Base-by-base conservation (phyloP, 1,140 invertebrate species). In the Nymphalis io region DNA sequence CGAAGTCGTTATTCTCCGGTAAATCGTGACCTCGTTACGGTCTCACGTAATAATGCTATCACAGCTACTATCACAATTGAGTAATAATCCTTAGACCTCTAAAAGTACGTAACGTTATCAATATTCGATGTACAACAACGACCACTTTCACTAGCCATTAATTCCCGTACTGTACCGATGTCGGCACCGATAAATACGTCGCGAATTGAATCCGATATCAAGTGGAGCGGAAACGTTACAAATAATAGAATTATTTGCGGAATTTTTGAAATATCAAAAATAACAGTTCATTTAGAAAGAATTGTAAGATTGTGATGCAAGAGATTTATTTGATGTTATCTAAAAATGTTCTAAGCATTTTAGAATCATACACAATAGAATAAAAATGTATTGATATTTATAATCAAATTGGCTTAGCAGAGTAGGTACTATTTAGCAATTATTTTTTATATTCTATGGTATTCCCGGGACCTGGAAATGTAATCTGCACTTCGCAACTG, bases 171-270 rank as follows among this genome's bases (percentile, higher is more conserved):
- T 67, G 73, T 75, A 76, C 71, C 70, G 80, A 76, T 76, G 53
- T 61, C 58, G 27, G 63, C 48, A 69, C 40, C 68, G 76, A 75
- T 76, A 74, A 66, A 70, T 27, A 57, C 51, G 62, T 58, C 78
- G 80, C 79, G 76, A 69, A 72, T 76, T 81, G 78, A 81, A 83
- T 82, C 70, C 73, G 61, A 74, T 82, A 78, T 68, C 61, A 84
- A 80, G 23, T 86, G 72, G 81, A 84, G 81, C 77, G 77, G 76
- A 79, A 81, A 66, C 55, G 60, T 73, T 68, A 57, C 62, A 72
- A 61, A 74, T 72, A 71, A 79, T 62, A 73, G 73, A 71, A 78
- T 81, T 76, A 78, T 74, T 23, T 53, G 67, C 27, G 44, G 48
- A 58, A 48, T 3, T 48, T 62, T 51, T 10, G n/a, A 62, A 55